These are phyloP conservation scores for Clamator glandarius DNA, from an alignment of 2,797 vertebrate species.

Conservation along the genomic window DNA sequence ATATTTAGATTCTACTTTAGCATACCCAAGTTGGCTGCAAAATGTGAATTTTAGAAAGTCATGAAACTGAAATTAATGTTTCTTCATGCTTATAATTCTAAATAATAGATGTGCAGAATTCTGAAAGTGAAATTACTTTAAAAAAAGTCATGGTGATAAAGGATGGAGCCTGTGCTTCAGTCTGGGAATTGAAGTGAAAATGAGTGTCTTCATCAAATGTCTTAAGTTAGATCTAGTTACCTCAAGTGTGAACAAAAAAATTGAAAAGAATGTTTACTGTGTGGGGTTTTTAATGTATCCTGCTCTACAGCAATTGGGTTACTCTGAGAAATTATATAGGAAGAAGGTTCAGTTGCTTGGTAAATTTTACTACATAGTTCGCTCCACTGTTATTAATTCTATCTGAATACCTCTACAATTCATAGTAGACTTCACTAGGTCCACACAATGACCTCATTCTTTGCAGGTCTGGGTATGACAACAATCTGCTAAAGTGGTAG, in stretches of 20 bases:
- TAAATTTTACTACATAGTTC: neutral
- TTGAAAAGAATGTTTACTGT: neutral
- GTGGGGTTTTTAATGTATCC: neutral
- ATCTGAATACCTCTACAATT: neutral
- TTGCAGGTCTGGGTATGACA: neutral
- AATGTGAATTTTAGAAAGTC: neutral
- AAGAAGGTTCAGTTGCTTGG: neutral
- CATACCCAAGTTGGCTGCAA: neutral
- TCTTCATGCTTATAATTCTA: neutral
- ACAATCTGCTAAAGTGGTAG: neutral
- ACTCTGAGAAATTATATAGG: neutral
- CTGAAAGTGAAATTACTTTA: neutral
- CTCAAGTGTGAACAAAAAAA: neutral
- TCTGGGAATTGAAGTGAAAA: neutral
- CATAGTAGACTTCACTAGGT: neutral
- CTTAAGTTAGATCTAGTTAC: neutral
- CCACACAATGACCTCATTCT: accelerated
- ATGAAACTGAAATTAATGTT: neutral
- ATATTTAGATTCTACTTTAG: neutral
- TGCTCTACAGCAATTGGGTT: neutral
- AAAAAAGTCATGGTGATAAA: neutral
- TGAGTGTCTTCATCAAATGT: neutral
- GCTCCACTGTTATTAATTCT: neutral
- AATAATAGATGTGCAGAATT: neutral
- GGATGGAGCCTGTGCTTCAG: neutral